Evolutionary conservation across 2,113 vertebrate species (phyloP).

Genomic region (Hemichromis elongatus): DNA sequence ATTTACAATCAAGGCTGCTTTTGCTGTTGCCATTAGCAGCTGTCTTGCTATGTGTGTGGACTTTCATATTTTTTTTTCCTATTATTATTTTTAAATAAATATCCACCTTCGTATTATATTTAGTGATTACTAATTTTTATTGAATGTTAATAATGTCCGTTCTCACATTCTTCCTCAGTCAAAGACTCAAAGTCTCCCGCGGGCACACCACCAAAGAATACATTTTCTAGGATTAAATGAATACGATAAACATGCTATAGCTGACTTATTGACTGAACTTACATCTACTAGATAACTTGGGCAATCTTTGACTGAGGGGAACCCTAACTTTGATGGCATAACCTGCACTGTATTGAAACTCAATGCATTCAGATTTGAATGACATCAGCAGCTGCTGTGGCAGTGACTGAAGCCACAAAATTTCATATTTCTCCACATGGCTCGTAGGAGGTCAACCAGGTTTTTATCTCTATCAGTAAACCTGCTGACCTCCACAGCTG

Average conservation of each 20-base stretch:
- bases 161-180: not conserved
- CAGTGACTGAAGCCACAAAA: not conserved
- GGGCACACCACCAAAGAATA: not conserved
- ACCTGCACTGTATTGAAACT: not conserved
- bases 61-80: not conserved
- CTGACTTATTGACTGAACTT: not conserved
- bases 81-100: not conserved
- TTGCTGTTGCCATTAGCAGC: not conserved
- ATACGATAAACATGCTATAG: not conserved
- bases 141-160: not conserved
- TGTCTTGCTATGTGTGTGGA: not conserved
- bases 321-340: not conserved
- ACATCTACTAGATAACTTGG: not conserved
- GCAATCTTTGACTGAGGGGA: not conserved
- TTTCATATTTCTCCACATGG: not conserved
- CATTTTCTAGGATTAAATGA: not conserved
- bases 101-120: not conserved
- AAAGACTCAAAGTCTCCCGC: not conserved
- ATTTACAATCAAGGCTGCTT: not conserved
- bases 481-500: not conserved
- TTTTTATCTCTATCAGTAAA: not conserved
- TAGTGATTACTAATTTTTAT: accelerated
- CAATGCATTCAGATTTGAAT: not conserved
- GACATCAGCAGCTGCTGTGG: no score
- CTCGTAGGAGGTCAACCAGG: not conserved